Percentiles rank a stretch among this genome's conserved stretches.
Evolutionary conservation across 2,888 invertebrate genomes (phyloP).

Genomic region (Apocheima hispidaria): DNA sequence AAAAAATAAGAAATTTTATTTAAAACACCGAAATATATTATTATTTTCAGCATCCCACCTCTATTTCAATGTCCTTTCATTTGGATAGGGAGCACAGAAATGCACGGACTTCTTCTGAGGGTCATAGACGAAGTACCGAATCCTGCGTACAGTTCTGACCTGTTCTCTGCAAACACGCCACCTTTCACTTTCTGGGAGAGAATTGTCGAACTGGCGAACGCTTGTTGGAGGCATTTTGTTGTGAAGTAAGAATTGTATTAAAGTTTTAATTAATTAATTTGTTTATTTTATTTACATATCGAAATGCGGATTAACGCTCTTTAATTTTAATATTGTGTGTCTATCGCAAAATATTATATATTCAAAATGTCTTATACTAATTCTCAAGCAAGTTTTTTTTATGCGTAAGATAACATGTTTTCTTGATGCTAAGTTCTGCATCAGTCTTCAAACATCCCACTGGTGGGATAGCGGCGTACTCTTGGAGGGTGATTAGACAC

Average conservation of each 20-base stretch:
- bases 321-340: no score
- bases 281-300: no score
- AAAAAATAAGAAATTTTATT: neutral
- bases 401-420: no score
- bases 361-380: no score
- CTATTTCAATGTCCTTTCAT: slow-evolving; percentile 67
- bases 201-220: slow-evolving; percentile 51
- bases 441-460: no score
- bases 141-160: slow-evolving; percentile 65
- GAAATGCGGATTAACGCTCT: no score
- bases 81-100: slow-evolving; percentile 67
- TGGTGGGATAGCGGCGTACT: no score
- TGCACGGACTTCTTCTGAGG: slow-evolving; percentile 63
- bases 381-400: no score
- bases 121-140: slow-evolving; percentile 66
- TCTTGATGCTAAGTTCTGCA: no score
- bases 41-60: slow-evolving; percentile 59
- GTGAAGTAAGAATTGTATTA: slow-evolving; percentile 53
- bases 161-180: slow-evolving; percentile 54
- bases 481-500: no score
- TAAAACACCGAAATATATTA: neutral
- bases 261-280: no score
- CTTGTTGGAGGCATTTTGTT: slow-evolving; percentile 52
- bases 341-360: no score
- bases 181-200: slow-evolving; percentile 63